These are phyloP conservation scores for Tanypteryx hageni DNA, from an alignment of 2,888 invertebrate genomes.

Conservation along the genomic window DNA sequence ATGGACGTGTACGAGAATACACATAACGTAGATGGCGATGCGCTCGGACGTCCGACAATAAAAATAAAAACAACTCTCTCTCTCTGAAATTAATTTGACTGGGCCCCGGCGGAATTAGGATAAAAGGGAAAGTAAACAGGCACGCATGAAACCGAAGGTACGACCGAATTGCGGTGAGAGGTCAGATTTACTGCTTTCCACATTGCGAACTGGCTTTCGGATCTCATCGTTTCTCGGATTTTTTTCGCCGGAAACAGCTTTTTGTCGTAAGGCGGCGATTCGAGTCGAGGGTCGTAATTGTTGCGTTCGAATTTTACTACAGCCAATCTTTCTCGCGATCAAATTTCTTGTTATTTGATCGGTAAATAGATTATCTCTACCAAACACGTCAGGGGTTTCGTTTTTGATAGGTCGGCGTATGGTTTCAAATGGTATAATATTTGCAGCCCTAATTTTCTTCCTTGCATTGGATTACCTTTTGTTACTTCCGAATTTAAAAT, in stretches of 20 bases:
- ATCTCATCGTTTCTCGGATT: background rate
- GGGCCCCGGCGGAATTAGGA: background rate
- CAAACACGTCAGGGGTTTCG: no score
- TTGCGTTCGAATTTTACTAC: no score
- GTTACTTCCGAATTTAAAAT: no score
- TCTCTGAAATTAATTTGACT: background rate
- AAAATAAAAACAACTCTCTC: background rate
- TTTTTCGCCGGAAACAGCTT: background rate
- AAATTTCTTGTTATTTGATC: no score
- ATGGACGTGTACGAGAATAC: background rate
- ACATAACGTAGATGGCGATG: background rate
- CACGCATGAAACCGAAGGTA: background rate
- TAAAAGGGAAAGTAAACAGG: conserved; percentile 28
- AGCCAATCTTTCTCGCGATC: no score
- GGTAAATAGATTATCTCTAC: no score
- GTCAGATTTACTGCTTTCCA: background rate
- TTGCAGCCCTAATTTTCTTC: no score
- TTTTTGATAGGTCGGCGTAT: no score
- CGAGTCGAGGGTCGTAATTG: no score
- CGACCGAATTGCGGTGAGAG: background rate
- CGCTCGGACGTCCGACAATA: background rate
- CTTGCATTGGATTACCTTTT: no score
- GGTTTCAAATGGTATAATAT: no score
- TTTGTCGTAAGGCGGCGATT: background rate
- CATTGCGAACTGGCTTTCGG: background rate